These are phyloP conservation scores for Rhyacichthys aspro DNA, from an alignment of 2,797 vertebrate genomes.

Conservation along the genomic window DNA sequence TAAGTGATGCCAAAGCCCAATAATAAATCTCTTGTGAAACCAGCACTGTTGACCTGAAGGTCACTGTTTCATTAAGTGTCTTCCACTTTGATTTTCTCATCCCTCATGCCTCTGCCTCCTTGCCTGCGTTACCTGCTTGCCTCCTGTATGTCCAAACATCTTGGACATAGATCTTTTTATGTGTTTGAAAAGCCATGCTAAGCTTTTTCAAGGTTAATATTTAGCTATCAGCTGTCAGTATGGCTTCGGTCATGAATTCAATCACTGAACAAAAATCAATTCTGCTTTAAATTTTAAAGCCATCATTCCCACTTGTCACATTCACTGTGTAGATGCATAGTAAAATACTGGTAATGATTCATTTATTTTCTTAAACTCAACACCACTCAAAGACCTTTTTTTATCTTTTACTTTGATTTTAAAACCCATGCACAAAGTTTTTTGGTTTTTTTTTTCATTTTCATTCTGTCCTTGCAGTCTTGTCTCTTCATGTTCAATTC, in stretches of 20 bases:
- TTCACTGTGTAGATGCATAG: no score
- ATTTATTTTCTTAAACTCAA: no score
- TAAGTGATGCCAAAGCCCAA: slow-evolving; percentile 69
- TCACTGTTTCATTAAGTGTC: slow-evolving; percentile 79
- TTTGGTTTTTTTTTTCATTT: no score
- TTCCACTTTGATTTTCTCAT: slow-evolving; percentile 77
- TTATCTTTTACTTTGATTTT: not conserved
- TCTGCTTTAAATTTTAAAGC: no score
- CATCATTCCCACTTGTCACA: no score
- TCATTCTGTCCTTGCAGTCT: no score
- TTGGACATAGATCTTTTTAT: not conserved
- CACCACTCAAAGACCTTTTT: no score
- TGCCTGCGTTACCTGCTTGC: slow-evolving; percentile 5
- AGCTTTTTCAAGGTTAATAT: not conserved
- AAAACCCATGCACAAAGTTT: no score
- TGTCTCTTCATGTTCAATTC: no score
- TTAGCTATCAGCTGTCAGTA: not conserved
- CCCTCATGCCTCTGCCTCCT: slow-evolving; percentile 32
- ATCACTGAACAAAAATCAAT: no score
- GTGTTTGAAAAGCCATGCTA: not conserved
- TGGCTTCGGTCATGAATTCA: no score
- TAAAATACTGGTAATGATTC: no score
- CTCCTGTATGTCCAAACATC: slow-evolving; percentile 7
- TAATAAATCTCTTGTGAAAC: slow-evolving; percentile 77
- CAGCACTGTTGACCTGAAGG: slow-evolving; percentile 74